phyloP scores from a whole-genome alignment of 2,888 invertebrate species.

The Drosophila niveifrons region DNA sequence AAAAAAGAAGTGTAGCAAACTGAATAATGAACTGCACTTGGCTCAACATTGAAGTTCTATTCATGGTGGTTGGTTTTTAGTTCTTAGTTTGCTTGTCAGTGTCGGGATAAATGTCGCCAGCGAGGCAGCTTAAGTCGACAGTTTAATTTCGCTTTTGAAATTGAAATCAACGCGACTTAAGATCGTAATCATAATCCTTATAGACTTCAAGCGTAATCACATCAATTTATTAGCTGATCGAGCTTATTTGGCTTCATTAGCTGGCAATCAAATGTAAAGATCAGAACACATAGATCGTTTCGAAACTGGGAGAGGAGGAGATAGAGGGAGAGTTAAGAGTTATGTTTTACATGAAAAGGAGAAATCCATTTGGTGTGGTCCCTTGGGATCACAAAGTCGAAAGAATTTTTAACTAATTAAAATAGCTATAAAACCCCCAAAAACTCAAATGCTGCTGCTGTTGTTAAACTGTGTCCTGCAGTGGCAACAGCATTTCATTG shows the following conservation, averaged over 20 bases:
- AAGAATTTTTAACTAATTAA: constrained; percentile 73
- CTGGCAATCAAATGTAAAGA: constrained; percentile 67
- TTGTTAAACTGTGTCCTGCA: constrained; percentile 59
- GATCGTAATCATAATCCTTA: constrained; percentile 64
- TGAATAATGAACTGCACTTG: constrained; percentile 6
- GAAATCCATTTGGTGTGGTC: constrained; percentile 67
- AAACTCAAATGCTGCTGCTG: constrained; percentile 31
- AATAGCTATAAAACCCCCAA: constrained; percentile 68
- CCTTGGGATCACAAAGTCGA: constrained; percentile 7
- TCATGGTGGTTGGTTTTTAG: constrained; percentile 26
- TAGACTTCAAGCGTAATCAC: constrained; percentile 60
- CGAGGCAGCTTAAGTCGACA: constrained; percentile 71
- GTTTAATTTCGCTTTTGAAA: constrained; percentile 76
- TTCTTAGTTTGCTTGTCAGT: constrained; percentile 63
- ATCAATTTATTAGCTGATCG: constrained; percentile 68
- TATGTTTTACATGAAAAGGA: constrained; percentile 53
- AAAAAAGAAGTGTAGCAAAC: constrained; percentile 50
- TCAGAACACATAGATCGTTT: constrained; percentile 47
- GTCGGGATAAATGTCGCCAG: constrained; percentile 76
- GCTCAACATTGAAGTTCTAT: constrained; percentile 27
- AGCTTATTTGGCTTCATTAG: constrained; percentile 82
- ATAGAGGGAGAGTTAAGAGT: constrained; percentile 37
- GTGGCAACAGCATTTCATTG: constrained; percentile 70
- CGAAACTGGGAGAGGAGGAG: not conserved
- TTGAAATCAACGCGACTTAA: constrained; percentile 44